Evolutionary conservation across 2,797 vertebrate genomes (phyloP).

Genomic region (Poecilia gillii): DNA sequence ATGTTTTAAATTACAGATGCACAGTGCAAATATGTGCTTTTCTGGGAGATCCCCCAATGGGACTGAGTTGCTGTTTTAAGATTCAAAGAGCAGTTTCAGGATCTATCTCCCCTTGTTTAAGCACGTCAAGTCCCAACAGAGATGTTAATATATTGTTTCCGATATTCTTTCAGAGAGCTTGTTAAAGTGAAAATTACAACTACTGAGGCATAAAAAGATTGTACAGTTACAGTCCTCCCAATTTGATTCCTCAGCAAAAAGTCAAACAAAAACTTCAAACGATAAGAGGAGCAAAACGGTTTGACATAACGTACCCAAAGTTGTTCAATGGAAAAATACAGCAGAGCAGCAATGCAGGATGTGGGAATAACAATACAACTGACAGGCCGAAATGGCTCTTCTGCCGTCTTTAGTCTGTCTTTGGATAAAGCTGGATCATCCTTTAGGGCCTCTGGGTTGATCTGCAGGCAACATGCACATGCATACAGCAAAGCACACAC

Average conservation of each 20-base stretch:
- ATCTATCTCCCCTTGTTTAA: slow-evolving; percentile 56
- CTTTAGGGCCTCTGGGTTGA: slow-evolving; percentile 63
- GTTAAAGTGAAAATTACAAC: slow-evolving; percentile 68
- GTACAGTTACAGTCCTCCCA: slow-evolving; percentile 57
- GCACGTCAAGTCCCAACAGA: slow-evolving; percentile 50
- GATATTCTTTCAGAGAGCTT: slow-evolving; percentile 63
- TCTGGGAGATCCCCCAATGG: slow-evolving; percentile 63
- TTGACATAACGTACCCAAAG: slow-evolving; percentile 30
- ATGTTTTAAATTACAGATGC: slow-evolving; percentile 71
- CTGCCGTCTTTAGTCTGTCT: slow-evolving; percentile 64
- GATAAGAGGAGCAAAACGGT: slow-evolving; percentile 17
- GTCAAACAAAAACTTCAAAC: slow-evolving; percentile 36
- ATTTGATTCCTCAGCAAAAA: slow-evolving; percentile 50
- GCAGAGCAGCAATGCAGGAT: slow-evolving; percentile 25
- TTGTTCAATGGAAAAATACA: slow-evolving; percentile 39
- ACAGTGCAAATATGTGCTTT: slow-evolving; percentile 68
- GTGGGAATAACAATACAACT: slow-evolving; percentile 53
- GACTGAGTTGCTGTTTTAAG: slow-evolving; percentile 58
- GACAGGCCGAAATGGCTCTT: slow-evolving; percentile 46
- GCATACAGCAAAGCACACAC: slow-evolving; percentile 46
- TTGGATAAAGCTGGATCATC: slow-evolving; percentile 73
- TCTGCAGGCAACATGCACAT: slow-evolving; percentile 30
- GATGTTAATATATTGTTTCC: slow-evolving; percentile 64
- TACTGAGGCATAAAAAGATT: slow-evolving; percentile 51
- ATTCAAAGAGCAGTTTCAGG: slow-evolving; percentile 66